These are phyloP conservation scores for Criorhina ranunculi DNA, from an alignment of 2,888 invertebrate species.

Conservation along the genomic window DNA sequence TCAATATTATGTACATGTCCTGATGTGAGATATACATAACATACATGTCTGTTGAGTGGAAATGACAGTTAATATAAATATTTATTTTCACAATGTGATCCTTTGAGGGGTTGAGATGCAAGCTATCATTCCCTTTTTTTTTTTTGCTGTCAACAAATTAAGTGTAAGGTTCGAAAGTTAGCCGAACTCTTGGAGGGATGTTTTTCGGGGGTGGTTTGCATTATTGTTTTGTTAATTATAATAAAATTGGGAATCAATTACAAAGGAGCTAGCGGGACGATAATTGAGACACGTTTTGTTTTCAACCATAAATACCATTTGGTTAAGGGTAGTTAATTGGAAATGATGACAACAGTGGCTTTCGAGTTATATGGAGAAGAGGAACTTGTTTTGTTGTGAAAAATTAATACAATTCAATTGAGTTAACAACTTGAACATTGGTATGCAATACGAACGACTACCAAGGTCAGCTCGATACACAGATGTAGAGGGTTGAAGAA, in stretches of 20 bases:
- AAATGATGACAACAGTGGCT: no score
- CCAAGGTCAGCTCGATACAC: not conserved
- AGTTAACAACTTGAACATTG: no score
- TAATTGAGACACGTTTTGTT: not conserved
- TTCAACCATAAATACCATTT: not conserved
- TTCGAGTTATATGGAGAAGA: no score
- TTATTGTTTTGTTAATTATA: constrained; percentile 33
- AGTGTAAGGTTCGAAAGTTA: constrained; percentile 1
- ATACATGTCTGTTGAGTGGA: constrained; percentile 54
- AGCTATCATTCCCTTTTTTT: not conserved
- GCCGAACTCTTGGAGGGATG: not conserved
- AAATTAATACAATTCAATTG: no score
- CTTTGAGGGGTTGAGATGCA: not conserved
- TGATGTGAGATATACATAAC: constrained; percentile 47
- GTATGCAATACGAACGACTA: no score
- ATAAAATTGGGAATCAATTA: not conserved
- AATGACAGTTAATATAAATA: constrained; percentile 66
- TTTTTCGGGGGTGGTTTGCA: constrained; percentile 22
- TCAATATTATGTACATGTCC: constrained; percentile 56
- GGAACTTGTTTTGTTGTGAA: no score
- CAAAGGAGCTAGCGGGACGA: not conserved
- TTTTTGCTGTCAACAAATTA: not conserved
- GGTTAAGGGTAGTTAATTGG: constrained; percentile 17
- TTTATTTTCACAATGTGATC: constrained; percentile 19
- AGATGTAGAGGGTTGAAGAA: no score